Conservation (phyloP, 37 sponge, comb jelly and placozoan genomes). For the Geodia barretti region DNA sequence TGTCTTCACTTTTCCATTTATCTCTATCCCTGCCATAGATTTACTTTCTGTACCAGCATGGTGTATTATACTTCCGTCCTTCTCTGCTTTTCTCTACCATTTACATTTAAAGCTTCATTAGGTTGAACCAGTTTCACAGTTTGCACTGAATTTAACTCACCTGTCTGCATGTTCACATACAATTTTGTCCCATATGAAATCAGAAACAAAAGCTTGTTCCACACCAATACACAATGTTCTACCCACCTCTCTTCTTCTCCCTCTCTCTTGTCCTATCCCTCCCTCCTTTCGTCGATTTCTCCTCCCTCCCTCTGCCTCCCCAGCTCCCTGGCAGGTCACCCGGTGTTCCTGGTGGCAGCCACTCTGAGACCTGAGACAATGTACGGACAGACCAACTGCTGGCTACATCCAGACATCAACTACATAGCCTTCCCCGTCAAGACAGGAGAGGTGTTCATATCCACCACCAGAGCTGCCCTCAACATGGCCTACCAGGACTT, state of each 20-base stretch:
- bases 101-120: no score
- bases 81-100: background rate
- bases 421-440: slow-evolving; percentile 83
- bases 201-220: no score
- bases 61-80: background rate
- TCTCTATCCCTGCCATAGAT: background rate
- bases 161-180: no score
- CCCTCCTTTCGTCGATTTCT: background rate
- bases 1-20: background rate
- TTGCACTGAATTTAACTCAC: no score
- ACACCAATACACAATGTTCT: no score
- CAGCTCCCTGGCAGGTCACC: slow-evolving; percentile 68
- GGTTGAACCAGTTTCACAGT: no score
- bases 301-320: background rate
- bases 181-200: no score
- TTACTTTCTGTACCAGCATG: no score
- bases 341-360: slow-evolving; percentile 93
- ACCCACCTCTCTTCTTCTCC: background rate
- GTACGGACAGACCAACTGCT: slow-evolving; percentile 99
- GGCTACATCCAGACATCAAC: slow-evolving; percentile 87
- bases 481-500: slow-evolving; percentile 98
- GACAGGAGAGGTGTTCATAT: slow-evolving; percentile 80
- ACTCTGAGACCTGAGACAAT: slow-evolving; percentile 99
- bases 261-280: background rate
- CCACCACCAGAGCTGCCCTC: slow-evolving; percentile 78